phyloP scores from a whole-genome alignment of 2,797 vertebrate genomes.

The Poliocrania exsul region DNA sequence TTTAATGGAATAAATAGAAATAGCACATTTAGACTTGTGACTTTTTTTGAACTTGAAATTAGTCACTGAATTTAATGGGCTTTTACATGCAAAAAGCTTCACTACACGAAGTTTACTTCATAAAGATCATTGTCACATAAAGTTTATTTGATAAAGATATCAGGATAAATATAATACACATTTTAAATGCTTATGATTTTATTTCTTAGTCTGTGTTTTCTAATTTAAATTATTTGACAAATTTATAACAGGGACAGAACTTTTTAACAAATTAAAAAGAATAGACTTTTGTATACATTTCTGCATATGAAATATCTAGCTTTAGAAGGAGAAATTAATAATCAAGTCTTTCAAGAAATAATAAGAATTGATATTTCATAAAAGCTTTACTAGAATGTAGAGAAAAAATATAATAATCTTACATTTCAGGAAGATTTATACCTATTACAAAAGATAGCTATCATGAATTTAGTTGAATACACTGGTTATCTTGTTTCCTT shows the following conservation, averaged over 20 bases:
- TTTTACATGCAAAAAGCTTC: background rate
- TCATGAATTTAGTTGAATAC: background rate
- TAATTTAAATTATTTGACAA: background rate
- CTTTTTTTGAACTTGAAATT: background rate
- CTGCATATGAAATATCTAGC: background rate
- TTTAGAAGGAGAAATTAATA: slow-evolving; percentile 13
- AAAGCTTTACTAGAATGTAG: background rate
- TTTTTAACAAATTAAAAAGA: background rate
- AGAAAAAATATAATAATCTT: background rate
- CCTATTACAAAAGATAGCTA: background rate
- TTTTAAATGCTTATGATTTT: background rate
- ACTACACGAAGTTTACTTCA: background rate
- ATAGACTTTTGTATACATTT: background rate
- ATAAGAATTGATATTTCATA: slow-evolving; percentile 3
- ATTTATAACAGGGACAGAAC: background rate
- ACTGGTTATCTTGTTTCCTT: background rate
- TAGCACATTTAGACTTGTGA: background rate
- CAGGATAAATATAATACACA: background rate
- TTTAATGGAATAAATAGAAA: background rate
- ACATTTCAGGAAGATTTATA: background rate
- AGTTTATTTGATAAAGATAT: background rate
- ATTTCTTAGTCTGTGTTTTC: background rate
- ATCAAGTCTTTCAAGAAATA: slow-evolving; percentile 8
- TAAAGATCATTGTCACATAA: background rate
- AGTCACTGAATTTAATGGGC: background rate